A percentile compares a stretch with the other conserved stretches of the same genome.
phyloP scores from a whole-genome alignment of 2,888 invertebrate species.

The Octonoba sinensis region DNA sequence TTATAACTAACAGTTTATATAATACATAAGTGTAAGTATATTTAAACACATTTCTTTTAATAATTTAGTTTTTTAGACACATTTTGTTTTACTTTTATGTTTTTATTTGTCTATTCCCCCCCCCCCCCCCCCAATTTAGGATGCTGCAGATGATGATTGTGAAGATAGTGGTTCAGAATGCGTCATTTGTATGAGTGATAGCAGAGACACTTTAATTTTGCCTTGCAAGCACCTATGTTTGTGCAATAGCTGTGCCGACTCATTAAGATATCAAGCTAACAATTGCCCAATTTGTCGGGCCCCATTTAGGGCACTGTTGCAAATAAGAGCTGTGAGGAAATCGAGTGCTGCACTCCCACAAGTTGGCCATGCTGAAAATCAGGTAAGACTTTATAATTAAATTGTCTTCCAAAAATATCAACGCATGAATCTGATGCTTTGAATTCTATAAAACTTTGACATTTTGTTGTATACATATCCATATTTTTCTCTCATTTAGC shows the following conservation, averaged over 20 bases:
- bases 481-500: constrained; percentile 7
- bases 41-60: background rate
- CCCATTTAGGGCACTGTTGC: constrained; percentile 96
- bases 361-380: constrained; percentile 58
- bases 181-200: constrained; percentile 99
- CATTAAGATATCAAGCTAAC: constrained; percentile 95
- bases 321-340: constrained; percentile 92
- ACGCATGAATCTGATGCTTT: background rate
- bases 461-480: background rate
- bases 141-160: constrained; percentile 80
- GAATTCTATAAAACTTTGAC: background rate
- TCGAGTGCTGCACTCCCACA: constrained; percentile 48
- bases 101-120: background rate
- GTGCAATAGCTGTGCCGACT: constrained; percentile 97
- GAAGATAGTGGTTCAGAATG: constrained; percentile 97
- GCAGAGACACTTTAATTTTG: constrained; percentile 94
- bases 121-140: constrained; percentile 6
- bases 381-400: constrained; percentile 22
- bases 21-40: background rate
- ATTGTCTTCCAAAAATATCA: background rate
- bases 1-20: no score
- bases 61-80: background rate
- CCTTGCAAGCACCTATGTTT: constrained; percentile 97
- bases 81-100: background rate
- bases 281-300: constrained; percentile 99